Percentiles rank a stretch among this genome's conserved stretches.
Evolutionary conservation across 2,797 vertebrate species (phyloP).

Genomic region (Sternarchorhynchus goeldii): DNA sequence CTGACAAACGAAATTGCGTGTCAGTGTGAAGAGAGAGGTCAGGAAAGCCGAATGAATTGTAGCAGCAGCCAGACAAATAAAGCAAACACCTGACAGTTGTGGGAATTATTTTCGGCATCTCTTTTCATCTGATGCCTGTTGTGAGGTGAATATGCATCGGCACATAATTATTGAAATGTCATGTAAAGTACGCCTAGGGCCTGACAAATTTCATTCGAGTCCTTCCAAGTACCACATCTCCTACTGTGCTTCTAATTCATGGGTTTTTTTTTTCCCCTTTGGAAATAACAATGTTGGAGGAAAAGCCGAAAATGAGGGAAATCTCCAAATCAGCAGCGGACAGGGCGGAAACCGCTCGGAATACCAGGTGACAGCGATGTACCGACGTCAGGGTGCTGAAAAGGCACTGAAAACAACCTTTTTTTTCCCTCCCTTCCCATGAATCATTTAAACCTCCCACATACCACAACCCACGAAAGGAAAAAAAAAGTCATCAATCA

Average conservation of each 20-base stretch:
- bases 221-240: slow-evolving; percentile 25
- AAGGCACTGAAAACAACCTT: slow-evolving; percentile 34
- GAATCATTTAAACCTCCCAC: slow-evolving; percentile 51
- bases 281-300: slow-evolving; percentile 1
- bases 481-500: slow-evolving; percentile 60
- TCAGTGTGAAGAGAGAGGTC: slow-evolving; percentile 52
- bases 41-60: slow-evolving; percentile 45
- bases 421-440: slow-evolving; percentile 19
- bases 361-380: slow-evolving; percentile 48
- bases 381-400: slow-evolving; percentile 53
- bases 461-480: slow-evolving; percentile 48
- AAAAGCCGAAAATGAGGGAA: not conserved
- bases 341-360: not conserved
- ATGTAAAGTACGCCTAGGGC: slow-evolving; percentile 54
- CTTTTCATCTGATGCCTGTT: slow-evolving; percentile 50
- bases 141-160: slow-evolving; percentile 63
- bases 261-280: slow-evolving; percentile 16
- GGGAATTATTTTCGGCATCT: slow-evolving; percentile 61
- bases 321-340: not conserved
- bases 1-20: slow-evolving; percentile 51
- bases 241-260: slow-evolving; percentile 41
- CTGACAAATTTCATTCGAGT: slow-evolving; percentile 50
- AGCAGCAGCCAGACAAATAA: slow-evolving; percentile 55
- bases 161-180: slow-evolving; percentile 66
- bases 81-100: slow-evolving; percentile 61